Evolutionary conservation across 2,888 invertebrate genomes (phyloP), one percentile per base, ranked within the genome.

Genomic region (Listrodromus nycthemerus): DNA sequence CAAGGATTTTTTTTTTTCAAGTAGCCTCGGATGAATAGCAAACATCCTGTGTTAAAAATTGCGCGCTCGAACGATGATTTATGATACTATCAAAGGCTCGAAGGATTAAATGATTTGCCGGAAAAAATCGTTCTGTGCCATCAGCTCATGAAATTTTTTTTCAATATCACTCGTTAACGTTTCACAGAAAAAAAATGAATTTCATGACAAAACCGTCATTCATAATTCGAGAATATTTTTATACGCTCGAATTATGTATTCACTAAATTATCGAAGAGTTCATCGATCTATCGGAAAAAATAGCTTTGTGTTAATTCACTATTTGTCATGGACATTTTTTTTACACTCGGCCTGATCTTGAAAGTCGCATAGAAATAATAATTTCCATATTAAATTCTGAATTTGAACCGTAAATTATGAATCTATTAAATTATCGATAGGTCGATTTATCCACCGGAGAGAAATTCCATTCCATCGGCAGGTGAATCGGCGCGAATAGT

Each of bases 1-100:
- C 77, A 78, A 69, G 70, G 8, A 16, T 16, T 27, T 70, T 6
- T 27, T n/a, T 77, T 41, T 41, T 41, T n/a, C 50, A 19, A 2
- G 19, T 2, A 13, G 19, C 50, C 16, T 19, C 2, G 50, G n/a
- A 7, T 6, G n/a, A 8, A 52, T 1, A 8, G 19, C 0, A 21
- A 45, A 45, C 16, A 45, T 45, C 41, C 13, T 16, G 41, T 45
- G 41, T 16, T 45, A 4, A 45, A 16, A 45, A 45, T 16, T 16
- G 4, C 16, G 4, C 16, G 13, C 41, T 45, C 16, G 41, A 45
- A 45, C 16, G 13, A 0, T 45, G 41, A 45, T 16, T 45, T 45
- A 45, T 16, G 41, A 16, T 16, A 16, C 16, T 45, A 45, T 45
- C 2, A 2, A 13, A 41, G 41, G 3, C 41, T 45, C 41, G 41